phyloP scores from a whole-genome alignment of 2,113 vertebrate species.

The Ciconia maguari region DNA sequence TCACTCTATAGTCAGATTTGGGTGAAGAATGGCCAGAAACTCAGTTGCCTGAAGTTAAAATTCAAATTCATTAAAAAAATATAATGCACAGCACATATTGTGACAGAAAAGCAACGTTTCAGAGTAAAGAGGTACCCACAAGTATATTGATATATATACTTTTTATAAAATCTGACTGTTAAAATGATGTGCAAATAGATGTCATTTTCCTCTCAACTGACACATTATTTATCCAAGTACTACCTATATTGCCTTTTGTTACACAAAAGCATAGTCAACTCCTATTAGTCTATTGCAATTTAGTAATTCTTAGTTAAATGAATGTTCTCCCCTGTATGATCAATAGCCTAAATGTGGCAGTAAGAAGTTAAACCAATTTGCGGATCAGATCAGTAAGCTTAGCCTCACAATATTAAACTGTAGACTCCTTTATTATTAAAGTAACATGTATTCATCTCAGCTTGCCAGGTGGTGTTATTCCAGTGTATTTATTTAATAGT shows the following conservation, averaged over 20 bases:
- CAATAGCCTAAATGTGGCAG: conserved; percentile 19
- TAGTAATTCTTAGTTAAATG: conserved; percentile 25
- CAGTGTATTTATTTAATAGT: conserved; percentile 37
- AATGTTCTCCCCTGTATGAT: background rate
- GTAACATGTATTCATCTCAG: conserved; percentile 24
- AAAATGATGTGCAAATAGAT: conserved; percentile 17
- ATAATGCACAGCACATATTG: background rate
- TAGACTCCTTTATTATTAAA: conserved; percentile 16
- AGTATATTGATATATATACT: background rate
- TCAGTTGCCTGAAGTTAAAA: background rate
- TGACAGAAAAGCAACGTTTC: background rate
- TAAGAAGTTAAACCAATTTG: conserved; percentile 47
- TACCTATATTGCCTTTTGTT: background rate
- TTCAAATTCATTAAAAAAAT: background rate
- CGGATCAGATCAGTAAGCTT: conserved; percentile 9
- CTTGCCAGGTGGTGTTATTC: conserved; percentile 56
- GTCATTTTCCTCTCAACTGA: background rate
- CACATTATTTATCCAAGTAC: background rate
- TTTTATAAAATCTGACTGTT: background rate
- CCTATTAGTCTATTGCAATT: background rate
- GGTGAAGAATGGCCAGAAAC: background rate
- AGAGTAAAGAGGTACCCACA: background rate
- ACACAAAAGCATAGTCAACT: background rate
- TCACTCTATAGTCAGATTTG: background rate
- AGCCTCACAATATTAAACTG: conserved; percentile 8